These are phyloP conservation scores for Mizuhopecten yessoensis DNA, from an alignment of 1,140 invertebrate genomes.

Conservation along the genomic window DNA sequence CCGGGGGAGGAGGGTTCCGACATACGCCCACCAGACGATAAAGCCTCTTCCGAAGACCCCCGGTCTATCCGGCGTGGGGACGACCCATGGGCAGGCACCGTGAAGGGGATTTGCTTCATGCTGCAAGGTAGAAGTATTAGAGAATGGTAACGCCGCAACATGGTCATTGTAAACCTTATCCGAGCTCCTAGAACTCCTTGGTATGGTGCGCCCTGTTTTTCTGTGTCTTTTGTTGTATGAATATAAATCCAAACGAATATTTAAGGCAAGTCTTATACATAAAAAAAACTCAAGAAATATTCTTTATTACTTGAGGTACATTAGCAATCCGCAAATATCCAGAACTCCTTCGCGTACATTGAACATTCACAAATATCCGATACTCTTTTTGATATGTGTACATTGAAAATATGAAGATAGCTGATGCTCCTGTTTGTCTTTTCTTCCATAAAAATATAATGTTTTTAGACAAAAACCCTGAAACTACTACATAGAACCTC, in stretches of 20 bases:
- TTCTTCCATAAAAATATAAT: not conserved
- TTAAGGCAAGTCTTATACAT: not conserved
- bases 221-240: not conserved
- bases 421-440: not conserved
- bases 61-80: conserved; percentile 57
- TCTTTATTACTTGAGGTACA: not conserved
- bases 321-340: not conserved
- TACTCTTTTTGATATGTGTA: not conserved
- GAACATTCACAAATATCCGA: not conserved
- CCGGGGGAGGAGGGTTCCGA: conserved; percentile 77
- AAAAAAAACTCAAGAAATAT: too few relatives aligned
- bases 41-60: conserved; percentile 62
- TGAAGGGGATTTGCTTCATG: conserved; percentile 80
- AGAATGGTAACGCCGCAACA: conserved; percentile 72
- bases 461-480: not conserved
- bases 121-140: conserved; percentile 78
- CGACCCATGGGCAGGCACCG: conserved; percentile 70
- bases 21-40: conserved; percentile 62
- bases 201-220: not conserved
- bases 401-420: not conserved
- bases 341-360: not conserved
- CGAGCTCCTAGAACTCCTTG: not conserved
- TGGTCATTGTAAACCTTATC: not conserved
- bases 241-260: not conserved
- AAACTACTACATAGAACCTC: not conserved